Conservation (phyloP, 2,113 vertebrate genomes). For the Todiramphus saurophagus region DNA sequence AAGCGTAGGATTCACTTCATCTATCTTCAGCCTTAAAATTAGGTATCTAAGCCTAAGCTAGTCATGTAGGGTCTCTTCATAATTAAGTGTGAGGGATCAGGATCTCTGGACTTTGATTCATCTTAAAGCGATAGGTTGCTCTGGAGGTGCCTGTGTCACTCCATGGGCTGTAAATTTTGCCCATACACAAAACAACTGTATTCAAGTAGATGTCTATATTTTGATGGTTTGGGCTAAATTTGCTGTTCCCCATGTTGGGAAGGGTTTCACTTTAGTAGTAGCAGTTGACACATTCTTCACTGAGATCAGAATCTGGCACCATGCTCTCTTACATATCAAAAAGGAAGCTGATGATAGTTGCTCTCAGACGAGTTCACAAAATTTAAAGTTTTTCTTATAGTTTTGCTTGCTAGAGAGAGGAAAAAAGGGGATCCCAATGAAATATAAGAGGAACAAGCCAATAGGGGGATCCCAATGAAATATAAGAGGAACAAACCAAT, state of each 20-base stretch:
- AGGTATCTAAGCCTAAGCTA: background rate
- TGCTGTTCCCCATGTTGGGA: background rate
- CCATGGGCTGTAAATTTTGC: background rate
- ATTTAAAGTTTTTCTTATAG: constrained; percentile 47
- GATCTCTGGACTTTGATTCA: background rate
- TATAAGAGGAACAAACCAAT: background rate
- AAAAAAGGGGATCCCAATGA: background rate
- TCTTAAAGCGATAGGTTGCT: background rate
- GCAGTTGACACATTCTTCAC: background rate
- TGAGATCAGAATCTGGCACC: background rate
- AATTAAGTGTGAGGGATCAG: background rate
- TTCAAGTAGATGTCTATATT: background rate
- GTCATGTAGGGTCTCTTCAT: background rate
- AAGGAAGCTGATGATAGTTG: background rate
- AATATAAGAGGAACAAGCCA: background rate
- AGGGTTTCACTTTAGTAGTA: background rate
- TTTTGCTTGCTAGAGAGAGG: constrained; percentile 41
- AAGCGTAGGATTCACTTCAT: background rate
- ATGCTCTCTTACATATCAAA: background rate
- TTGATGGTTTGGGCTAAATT: background rate
- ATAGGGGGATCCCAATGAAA: background rate
- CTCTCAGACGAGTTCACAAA: background rate
- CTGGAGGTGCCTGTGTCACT: background rate
- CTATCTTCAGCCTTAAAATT: background rate
- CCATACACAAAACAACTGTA: background rate